These are phyloP conservation scores for Fratercula arctica DNA, from an alignment of 2,797 vertebrate genomes.

Conservation along the genomic window DNA sequence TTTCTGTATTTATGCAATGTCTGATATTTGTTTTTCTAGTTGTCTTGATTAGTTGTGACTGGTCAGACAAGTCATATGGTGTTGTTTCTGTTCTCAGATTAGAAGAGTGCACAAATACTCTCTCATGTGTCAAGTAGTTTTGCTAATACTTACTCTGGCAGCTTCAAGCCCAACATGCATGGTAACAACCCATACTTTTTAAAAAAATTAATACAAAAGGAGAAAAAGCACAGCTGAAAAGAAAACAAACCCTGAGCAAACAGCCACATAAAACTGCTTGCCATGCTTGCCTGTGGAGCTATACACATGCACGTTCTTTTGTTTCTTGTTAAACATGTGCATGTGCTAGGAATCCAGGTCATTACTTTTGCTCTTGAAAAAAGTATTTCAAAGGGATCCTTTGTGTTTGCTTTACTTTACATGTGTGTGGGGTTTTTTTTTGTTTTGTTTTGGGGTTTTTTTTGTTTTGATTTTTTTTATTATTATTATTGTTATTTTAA, in stretches of 20 bases:
- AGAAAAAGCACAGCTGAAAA: background rate
- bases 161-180: background rate
- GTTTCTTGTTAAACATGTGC: background rate
- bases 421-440: background rate
- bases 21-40: constrained; percentile 61
- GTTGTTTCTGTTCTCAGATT: constrained; percentile 51
- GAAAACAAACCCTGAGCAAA: constrained; percentile 13
- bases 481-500: background rate
- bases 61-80: constrained; percentile 64
- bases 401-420: background rate
- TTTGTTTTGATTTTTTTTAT: background rate
- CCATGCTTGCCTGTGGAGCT: background rate
- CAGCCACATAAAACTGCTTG: background rate
- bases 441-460: background rate
- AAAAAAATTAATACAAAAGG: background rate
- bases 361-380: background rate
- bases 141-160: constrained; percentile 36
- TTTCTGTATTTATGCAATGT: constrained; percentile 48
- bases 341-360: background rate
- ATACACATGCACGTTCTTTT: background rate
- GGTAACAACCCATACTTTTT: background rate
- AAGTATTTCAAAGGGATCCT: constrained; percentile 16
- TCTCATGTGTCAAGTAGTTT: constrained; percentile 42
- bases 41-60: constrained; percentile 63
- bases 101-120: constrained; percentile 1